phyloP scores from a whole-genome alignment of 2,113 vertebrate species.

The Scatophagus argus region DNA sequence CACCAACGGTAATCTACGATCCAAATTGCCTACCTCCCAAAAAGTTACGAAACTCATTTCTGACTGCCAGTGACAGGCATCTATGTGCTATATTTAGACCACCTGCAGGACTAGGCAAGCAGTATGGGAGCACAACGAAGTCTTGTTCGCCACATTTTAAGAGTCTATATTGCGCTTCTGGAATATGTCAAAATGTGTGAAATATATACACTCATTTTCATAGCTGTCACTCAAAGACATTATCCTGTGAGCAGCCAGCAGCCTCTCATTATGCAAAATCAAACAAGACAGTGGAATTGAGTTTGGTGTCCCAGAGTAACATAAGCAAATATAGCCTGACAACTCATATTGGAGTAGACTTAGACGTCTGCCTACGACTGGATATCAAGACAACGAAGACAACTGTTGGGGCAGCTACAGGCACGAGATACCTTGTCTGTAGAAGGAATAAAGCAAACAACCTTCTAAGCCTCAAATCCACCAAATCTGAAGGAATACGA shows the following conservation, averaged over 20 bases:
- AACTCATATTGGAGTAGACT: slow-evolving; percentile 75
- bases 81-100: slow-evolving; percentile 16
- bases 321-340: slow-evolving; percentile 79
- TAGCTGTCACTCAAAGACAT: slow-evolving; percentile 72
- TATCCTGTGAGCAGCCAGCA: slow-evolving; percentile 73
- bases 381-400: slow-evolving; percentile 66
- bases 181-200: slow-evolving; percentile 50
- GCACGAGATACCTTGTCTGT: slow-evolving; percentile 67
- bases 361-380: slow-evolving; percentile 65
- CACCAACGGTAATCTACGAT: slow-evolving; percentile 12
- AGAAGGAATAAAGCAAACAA: slow-evolving; percentile 69
- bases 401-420: slow-evolving; percentile 45
- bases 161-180: slow-evolving; percentile 26
- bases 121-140: neutral
- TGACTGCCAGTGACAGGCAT: slow-evolving; percentile 24
- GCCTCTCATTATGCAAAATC: slow-evolving; percentile 80
- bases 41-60: neutral
- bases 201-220: slow-evolving; percentile 63
- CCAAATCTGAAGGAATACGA: slow-evolving; percentile 62
- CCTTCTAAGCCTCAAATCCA: slow-evolving; percentile 67
- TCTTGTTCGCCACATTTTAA: slow-evolving; percentile 8
- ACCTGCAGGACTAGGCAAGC: slow-evolving; percentile 3
- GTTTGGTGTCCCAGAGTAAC: slow-evolving; percentile 78
- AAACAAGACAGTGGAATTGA: slow-evolving; percentile 80
- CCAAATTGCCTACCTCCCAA: neutral